Evolutionary conservation across 1,140 invertebrate genomes (phyloP), one percentile per base, ranked within the genome.

Genomic region (Zophobas morio): DNA sequence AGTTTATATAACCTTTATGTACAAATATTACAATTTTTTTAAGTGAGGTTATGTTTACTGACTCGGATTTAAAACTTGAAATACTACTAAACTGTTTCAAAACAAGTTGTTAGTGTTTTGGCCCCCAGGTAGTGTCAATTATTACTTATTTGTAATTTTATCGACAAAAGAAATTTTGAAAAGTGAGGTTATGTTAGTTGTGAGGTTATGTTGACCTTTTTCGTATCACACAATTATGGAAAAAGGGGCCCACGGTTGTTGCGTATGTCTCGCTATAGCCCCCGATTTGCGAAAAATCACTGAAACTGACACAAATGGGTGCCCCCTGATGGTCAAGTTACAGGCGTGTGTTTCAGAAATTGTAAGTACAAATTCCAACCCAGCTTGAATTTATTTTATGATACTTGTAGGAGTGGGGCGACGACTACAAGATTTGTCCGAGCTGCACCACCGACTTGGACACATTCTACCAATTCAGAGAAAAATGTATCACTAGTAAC

Each of bases 291-390:
- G 49, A 51, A 4, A 51, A 20, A 4, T 51, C 4, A 51, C 4
- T 20, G 49, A 51, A 51, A 51, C n/a, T 2, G n/a, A 51, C 2
- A 51, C 20, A 20, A 20, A 51, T 20, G 20, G 20, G 2, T 20
- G 49, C 4, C 20, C 49, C 2, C 2, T 51, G 49, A 20, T 6
- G 49, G 6, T 2, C 4, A 51, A 51, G n/a, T 51, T 51, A 20
- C 49, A 20, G n/a, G 6, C 49, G 2, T 51, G 49, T 20, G 49
- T 83, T 40, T 42, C 82, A 5, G 77, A 83, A 83, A 75, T 83
- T 66, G 82, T 83, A 78, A 81, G 20, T 8, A 54, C 74, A 35
- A 35, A 39, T 6, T 70, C 60, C 8, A 6, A 0, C 6, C 35
- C 40, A 66, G 3, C 49, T 6, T 4, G 2, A 2, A 20, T n/a